Conservation (phyloP, 2,797 vertebrate species). For the Gymnopithys bicolor region DNA sequence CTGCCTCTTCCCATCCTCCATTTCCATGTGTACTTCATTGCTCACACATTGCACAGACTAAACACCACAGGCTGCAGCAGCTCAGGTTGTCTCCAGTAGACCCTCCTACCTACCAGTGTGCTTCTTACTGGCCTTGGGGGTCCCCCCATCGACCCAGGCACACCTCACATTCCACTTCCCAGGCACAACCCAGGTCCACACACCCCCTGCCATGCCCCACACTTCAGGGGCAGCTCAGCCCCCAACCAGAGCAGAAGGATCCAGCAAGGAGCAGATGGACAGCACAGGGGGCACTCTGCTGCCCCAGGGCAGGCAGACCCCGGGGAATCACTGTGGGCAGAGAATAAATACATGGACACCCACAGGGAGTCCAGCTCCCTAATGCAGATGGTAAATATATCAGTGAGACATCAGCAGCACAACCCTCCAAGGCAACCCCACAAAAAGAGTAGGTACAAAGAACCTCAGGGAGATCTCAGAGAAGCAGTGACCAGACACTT, state of each 20-base stretch:
- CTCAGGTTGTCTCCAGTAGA: neutral
- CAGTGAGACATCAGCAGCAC: neutral
- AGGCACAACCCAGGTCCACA: neutral
- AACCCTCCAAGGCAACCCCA: neutral
- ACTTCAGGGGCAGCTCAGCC: neutral
- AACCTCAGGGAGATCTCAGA: neutral
- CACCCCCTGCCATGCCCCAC: neutral
- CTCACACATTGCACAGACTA: neutral
- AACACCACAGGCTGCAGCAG: rapidly evolving
- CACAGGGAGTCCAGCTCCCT: neutral
- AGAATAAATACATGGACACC: neutral
- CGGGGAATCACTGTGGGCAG: rapidly evolving
- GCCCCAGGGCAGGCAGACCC: neutral
- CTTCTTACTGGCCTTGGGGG: neutral
- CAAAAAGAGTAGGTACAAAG: neutral
- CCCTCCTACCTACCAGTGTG: neutral
- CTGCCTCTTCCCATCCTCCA: neutral
- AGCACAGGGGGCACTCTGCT: neutral
- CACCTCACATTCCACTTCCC: neutral
- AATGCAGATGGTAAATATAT: neutral
- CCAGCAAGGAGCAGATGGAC: neutral
- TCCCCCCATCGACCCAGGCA: neutral
- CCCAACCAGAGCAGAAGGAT: neutral
- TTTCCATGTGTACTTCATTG: neutral
- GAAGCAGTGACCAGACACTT: neutral